phyloP scores from a whole-genome alignment of 2,797 vertebrate species.

The Rhadinocentrus ornatus region DNA sequence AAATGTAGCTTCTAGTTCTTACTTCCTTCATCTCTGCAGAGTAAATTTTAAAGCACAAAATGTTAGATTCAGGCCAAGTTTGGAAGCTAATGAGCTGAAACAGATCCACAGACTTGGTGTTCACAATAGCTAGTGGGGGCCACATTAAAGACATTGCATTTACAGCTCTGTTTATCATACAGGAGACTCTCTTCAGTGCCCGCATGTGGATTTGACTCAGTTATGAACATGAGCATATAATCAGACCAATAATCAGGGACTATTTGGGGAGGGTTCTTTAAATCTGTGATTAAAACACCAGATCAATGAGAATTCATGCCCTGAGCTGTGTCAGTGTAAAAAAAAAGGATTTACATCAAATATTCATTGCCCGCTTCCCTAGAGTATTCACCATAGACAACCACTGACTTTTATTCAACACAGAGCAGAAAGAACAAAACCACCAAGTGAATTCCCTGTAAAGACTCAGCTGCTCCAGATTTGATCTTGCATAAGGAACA shows the following conservation, averaged over 20 bases:
- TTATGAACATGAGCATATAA: conserved; percentile 63
- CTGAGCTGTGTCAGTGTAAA: conserved; percentile 76
- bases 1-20: conserved; percentile 18
- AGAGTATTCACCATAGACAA: conserved; percentile 69
- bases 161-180: conserved; percentile 54
- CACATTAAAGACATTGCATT: conserved; percentile 71
- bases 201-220: conserved; percentile 57
- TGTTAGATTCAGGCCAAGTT: conserved; percentile 77
- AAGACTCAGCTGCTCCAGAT: conserved; percentile 62
- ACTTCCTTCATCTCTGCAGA: conserved; percentile 69
- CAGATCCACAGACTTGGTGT: conserved; percentile 72
- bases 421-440: conserved; percentile 66
- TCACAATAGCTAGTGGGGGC: conserved; percentile 69
- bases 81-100: conserved; percentile 83
- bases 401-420: conserved; percentile 67
- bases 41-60: conserved; percentile 72
- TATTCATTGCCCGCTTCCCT: conserved; percentile 76
- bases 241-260: conserved; percentile 80
- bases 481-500: conserved; percentile 52
- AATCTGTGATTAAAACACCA: conserved; percentile 82
- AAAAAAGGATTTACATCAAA: conserved; percentile 81
- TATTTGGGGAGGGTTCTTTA: conserved; percentile 79
- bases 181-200: conserved; percentile 52
- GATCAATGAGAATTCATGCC: conserved; percentile 81
- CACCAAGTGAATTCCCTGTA: conserved; percentile 45